These are phyloP conservation scores for Potamarius usumacintae DNA, from an alignment of 2,113 vertebrate genomes.

Conservation along the genomic window DNA sequence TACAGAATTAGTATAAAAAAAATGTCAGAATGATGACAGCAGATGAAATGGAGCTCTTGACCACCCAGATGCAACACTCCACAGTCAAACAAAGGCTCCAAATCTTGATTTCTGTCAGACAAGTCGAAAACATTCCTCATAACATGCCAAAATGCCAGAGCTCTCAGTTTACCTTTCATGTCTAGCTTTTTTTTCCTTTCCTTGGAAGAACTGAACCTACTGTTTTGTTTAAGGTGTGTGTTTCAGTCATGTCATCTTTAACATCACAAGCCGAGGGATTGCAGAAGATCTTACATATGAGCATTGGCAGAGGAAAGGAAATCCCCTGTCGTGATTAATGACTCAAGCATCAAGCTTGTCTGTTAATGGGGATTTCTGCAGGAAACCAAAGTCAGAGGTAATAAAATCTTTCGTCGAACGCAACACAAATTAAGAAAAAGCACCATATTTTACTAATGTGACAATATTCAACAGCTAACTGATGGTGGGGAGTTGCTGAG, in stretches of 20 bases:
- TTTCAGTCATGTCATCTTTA: slow-evolving; percentile 63
- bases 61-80: neutral
- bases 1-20: neutral
- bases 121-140: slow-evolving; percentile 52
- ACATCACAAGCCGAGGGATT: slow-evolving; percentile 62
- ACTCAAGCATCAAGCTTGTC: slow-evolving; percentile 64
- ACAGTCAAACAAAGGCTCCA: slow-evolving; percentile 40
- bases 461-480: slow-evolving; percentile 8
- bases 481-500: neutral
- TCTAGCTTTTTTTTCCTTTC: slow-evolving; percentile 5
- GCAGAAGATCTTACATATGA: slow-evolving; percentile 64
- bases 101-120: slow-evolving; percentile 50
- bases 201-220: slow-evolving; percentile 52
- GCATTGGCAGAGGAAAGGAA: slow-evolving; percentile 57
- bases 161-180: slow-evolving; percentile 70
- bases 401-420: slow-evolving; percentile 68
- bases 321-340: slow-evolving; percentile 65
- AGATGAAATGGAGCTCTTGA: slow-evolving; percentile 11
- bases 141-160: slow-evolving; percentile 49
- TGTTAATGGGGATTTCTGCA: slow-evolving; percentile 66
- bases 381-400: slow-evolving; percentile 55
- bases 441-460: neutral
- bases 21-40: neutral
- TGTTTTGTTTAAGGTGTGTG: slow-evolving; percentile 65
- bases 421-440: slow-evolving; percentile 21